Percentiles rank a stretch among this genome's conserved stretches.
Evolutionary conservation across 2,888 invertebrate genomes (phyloP).

Genomic region (Ferdinandea cuprea): DNA sequence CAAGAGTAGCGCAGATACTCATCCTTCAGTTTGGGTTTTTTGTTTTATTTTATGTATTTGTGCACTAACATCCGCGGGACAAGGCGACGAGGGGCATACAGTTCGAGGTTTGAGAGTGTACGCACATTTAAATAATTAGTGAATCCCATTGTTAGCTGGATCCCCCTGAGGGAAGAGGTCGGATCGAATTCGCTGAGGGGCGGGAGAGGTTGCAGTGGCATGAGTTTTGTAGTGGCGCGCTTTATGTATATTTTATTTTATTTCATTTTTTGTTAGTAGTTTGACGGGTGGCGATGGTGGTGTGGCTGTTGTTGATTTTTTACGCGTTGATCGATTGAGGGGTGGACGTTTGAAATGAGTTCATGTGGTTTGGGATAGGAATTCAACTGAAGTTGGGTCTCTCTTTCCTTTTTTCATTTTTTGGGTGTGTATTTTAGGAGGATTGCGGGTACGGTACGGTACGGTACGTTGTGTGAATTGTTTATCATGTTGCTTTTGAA

Average conservation of each 20-base stretch:
- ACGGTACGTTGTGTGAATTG: conserved; percentile 24
- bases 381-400: conserved; percentile 61
- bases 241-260: conserved; percentile 63
- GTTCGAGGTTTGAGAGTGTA: conserved; percentile 38
- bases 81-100: conserved; percentile 18
- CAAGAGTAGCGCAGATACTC: conserved; percentile 59
- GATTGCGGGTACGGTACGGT: too few species aligned
- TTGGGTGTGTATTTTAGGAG: conserved; percentile 36
- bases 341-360: conserved; percentile 42
- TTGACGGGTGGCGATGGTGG: conserved; percentile 4
- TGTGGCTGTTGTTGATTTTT: conserved; percentile 57
- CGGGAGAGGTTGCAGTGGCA: conserved; percentile 8
- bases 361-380: conserved; percentile 57
- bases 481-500: conserved; percentile 57
- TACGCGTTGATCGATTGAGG: conserved; percentile 71
- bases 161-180: conserved; percentile 37
- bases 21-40: too few species aligned
- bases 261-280: conserved; percentile 52
- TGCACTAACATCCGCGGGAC: conserved; percentile 70
- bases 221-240: conserved; percentile 45
- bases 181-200: conserved; percentile 29
- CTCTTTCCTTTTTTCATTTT: conserved; percentile 32
- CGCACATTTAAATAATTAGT: conserved; percentile 75
- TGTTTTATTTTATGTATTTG: conserved; percentile 67
- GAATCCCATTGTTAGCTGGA: conserved; percentile 67